phyloP scores from a whole-genome alignment of 2,797 vertebrate genomes.

The Gallinago stenura region DNA sequence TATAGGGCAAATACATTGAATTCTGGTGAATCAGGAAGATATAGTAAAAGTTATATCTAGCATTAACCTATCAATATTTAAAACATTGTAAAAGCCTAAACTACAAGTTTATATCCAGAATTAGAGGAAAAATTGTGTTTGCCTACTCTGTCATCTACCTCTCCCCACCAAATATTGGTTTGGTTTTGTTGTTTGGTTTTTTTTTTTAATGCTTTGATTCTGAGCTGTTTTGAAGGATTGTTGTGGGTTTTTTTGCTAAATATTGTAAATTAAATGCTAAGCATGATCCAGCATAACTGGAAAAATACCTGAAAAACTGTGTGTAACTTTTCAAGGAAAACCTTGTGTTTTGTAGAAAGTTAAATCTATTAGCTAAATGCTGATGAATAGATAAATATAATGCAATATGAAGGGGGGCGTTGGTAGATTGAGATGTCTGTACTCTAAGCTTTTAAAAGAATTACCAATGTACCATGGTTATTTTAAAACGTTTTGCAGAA shows the following conservation, averaged over 20 bases:
- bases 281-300: not conserved
- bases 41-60: not conserved
- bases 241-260: not conserved
- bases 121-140: not conserved
- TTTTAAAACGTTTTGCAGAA: not conserved
- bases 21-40: not conserved
- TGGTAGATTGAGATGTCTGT: not conserved
- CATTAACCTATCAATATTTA: not conserved
- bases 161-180: not conserved
- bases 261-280: not conserved
- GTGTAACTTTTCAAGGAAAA: not conserved
- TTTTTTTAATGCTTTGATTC: not conserved
- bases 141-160: not conserved
- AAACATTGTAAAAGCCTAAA: not conserved
- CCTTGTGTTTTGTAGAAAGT: not conserved
- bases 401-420: not conserved
- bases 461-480: not conserved
- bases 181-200: no score
- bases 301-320: not conserved
- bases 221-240: not conserved
- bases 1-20: not conserved
- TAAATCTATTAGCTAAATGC: not conserved
- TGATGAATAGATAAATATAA: not conserved
- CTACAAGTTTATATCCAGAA: not conserved
- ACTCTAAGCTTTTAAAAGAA: not conserved